These are phyloP conservation scores for Hipparchia semele DNA, from an alignment of 2,888 invertebrate genomes.

Conservation along the genomic window DNA sequence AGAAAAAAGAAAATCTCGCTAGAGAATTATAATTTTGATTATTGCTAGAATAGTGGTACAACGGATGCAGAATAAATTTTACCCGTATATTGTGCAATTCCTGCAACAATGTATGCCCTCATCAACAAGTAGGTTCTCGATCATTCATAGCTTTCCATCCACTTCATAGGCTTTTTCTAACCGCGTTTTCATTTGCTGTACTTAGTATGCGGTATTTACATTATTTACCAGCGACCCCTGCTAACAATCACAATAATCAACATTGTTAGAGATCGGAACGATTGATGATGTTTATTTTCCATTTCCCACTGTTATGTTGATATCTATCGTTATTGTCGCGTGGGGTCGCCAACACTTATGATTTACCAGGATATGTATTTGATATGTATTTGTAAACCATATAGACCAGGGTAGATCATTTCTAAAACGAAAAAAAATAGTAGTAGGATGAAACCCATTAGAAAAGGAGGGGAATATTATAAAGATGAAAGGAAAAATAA, in stretches of 20 bases:
- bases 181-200: background rate
- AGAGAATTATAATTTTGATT: too few species aligned
- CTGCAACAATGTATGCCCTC: background rate
- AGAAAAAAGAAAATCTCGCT: too few species aligned
- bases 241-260: conserved; percentile 17
- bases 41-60: too few species aligned
- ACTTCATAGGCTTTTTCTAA: background rate
- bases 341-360: background rate
- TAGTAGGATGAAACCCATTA: too few species aligned
- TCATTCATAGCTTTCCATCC: background rate
- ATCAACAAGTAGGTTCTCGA: background rate
- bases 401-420: too few species aligned
- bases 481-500: too few species aligned
- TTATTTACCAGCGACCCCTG: background rate
- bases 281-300: conserved; percentile 35
- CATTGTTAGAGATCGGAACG: conserved; percentile 14
- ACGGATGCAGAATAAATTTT: too few species aligned
- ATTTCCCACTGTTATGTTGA: conserved; percentile 61
- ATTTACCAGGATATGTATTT: conserved; percentile 1
- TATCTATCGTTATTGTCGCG: conserved; percentile 36
- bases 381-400: background rate
- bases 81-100: background rate
- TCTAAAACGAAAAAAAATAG: too few species aligned
- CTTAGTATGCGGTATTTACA: background rate
- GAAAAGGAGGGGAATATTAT: too few species aligned